These are phyloP conservation scores for Vidua macroura DNA, from an alignment of 2,113 vertebrate genomes.

Conservation along the genomic window DNA sequence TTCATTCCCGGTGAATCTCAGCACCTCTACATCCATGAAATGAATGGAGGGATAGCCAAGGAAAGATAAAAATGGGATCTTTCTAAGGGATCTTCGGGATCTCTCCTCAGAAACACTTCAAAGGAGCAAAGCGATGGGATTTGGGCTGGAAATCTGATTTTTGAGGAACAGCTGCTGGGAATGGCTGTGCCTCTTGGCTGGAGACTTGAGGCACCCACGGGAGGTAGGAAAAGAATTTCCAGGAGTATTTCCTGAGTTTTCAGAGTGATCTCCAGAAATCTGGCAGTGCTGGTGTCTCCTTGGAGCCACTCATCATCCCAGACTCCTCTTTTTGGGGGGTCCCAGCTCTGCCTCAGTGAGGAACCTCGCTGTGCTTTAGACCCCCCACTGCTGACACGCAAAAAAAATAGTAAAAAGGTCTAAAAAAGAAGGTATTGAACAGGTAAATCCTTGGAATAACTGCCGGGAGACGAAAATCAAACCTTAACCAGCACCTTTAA, in stretches of 20 bases:
- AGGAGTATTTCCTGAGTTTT: background rate
- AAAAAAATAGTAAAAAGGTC: background rate
- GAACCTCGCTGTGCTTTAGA: fast-evolving
- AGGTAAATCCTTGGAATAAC: background rate
- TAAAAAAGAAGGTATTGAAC: background rate
- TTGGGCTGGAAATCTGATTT: background rate
- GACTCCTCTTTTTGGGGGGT: fast-evolving
- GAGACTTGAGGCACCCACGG: fast-evolving
- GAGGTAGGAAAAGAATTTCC: background rate
- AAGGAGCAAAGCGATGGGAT: background rate
- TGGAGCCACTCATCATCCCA: fast-evolving
- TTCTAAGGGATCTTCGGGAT: background rate
- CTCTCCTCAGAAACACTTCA: background rate
- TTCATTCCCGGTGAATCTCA: background rate
- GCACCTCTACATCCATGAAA: background rate
- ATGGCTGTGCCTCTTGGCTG: fast-evolving
- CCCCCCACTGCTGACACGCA: fast-evolving
- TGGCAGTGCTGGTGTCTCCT: background rate
- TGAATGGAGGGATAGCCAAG: background rate
- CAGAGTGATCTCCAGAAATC: background rate
- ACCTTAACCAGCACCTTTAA: background rate
- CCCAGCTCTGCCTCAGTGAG: background rate
- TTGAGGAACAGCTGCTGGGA: background rate
- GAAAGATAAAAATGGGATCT: background rate
- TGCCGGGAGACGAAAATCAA: background rate